Conservation (phyloP, 2,113 vertebrate genomes). For the Furnarius figulus region DNA sequence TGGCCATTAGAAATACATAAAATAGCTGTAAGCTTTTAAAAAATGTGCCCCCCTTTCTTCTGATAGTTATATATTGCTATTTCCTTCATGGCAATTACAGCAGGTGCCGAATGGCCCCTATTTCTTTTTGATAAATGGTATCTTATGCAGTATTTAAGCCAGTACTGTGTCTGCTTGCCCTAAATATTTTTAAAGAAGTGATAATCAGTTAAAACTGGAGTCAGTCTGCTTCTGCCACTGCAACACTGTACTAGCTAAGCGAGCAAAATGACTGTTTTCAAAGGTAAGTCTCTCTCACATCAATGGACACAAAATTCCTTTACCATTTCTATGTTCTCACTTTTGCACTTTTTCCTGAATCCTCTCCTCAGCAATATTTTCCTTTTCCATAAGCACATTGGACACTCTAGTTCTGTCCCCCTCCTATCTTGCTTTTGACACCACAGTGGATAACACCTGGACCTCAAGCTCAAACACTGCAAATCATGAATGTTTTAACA, state of each 20-base stretch:
- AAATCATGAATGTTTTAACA: background rate
- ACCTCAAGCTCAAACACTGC: background rate
- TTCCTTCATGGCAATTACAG: constrained; percentile 16
- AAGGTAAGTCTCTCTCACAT: background rate
- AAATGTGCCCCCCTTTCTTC: background rate
- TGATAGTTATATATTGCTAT: background rate
- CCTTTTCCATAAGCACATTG: background rate
- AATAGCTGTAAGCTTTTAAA: constrained; percentile 4
- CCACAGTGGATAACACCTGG: background rate
- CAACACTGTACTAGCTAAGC: background rate
- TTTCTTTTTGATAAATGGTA: constrained; percentile 13
- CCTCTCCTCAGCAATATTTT: background rate
- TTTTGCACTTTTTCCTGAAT: background rate
- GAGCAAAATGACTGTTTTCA: background rate
- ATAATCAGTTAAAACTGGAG: background rate
- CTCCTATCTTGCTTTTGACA: background rate
- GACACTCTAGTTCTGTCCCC: background rate
- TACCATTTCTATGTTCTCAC: background rate
- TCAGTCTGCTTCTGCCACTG: background rate
- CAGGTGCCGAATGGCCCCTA: background rate
- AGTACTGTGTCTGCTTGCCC: background rate
- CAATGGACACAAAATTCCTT: background rate
- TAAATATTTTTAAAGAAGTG: constrained; percentile 10
- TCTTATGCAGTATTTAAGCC: background rate
- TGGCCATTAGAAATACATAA: constrained; percentile 38